Evolutionary conservation across 2,113 vertebrate species (phyloP), one percentile per base, ranked within the genome.

Genomic region (Stictonetta naevosa): DNA sequence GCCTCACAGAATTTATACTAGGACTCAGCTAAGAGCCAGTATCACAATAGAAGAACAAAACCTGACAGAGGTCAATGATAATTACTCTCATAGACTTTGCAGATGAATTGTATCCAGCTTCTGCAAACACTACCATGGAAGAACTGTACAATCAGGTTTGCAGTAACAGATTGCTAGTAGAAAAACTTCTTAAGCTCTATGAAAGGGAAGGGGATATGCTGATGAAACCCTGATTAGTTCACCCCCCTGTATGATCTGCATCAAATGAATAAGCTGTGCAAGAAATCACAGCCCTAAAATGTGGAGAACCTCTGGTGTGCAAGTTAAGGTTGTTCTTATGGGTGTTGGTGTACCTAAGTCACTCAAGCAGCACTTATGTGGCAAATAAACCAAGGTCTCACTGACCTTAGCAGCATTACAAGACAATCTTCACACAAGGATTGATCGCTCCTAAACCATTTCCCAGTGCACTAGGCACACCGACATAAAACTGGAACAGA

Each of bases 371-470:
- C 80, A 91, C 83, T 89, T 92, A 91, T 34, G 69, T 89, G 73
- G 66, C 92, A 93, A 96, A 94, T 87, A 93, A 96, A 82, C 80
- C 93, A 97, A 96, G 93, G 90, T 96, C 93, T 94, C 62, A 42
- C 86, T 88, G 93, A 94, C 90, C 86, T 92, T 79, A 92, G 83
- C 88, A 88, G 69, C 62, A 88, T 81, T 86, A 91, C 74, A 92
- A 88, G 80, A 73, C 83, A 93, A 76, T 86, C 83, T 95, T 88
- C 93, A 92, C 62, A 76, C 22, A 69, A 53, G 83, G 66, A 93
- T 76, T 96, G 83, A 97, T 88, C 0, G 1, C 40, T 86, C 77
- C 77, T 82, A 84, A 96, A 92, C 88, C 68, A 66, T 48, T 82
- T 92, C 40, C 85, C 4, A 5, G 28, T 44, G 73, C 33, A 90